phyloP scores from a whole-genome alignment of 2,797 vertebrate genomes.

The Syngnathus acus region DNA sequence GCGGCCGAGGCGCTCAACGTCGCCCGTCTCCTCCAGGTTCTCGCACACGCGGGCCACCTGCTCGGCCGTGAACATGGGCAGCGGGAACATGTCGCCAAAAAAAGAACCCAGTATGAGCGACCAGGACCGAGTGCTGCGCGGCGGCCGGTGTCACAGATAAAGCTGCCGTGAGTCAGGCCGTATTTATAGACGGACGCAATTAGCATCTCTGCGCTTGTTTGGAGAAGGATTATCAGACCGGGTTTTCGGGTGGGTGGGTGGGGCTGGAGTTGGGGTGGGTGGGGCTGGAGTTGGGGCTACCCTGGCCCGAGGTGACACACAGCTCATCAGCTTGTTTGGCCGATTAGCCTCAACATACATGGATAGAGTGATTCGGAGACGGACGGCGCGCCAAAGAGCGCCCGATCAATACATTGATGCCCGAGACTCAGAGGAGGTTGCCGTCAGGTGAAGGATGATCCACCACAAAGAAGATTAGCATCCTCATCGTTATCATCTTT shows the following conservation, averaged over 20 bases:
- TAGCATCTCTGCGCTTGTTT: conserved; percentile 76
- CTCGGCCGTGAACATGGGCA: conserved; percentile 76
- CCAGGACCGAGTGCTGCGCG: neutral
- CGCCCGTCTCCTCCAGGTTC: conserved; percentile 77
- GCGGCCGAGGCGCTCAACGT: conserved; percentile 75
- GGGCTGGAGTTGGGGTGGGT: conserved; percentile 22
- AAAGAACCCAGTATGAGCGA: neutral
- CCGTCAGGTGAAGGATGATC: conserved; percentile 8
- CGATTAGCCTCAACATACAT: conserved; percentile 57
- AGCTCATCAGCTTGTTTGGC: conserved; percentile 74
- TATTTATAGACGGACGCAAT: conserved; percentile 75
- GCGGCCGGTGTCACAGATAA: conserved; percentile 35
- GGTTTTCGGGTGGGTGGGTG: conserved; percentile 53
- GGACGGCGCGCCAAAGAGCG: conserved; percentile 11
- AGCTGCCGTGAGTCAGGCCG: conserved; percentile 48
- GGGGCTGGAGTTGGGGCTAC: conserved; percentile 32
- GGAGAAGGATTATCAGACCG: conserved; percentile 71
- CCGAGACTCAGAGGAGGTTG: neutral
- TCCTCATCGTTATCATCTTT: neutral
- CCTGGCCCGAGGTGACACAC: conserved; percentile 52
- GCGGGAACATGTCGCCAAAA: conserved; percentile 63
- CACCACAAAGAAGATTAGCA: conserved; percentile 1
- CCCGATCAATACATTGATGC: conserved; percentile 43
- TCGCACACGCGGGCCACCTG: conserved; percentile 78
- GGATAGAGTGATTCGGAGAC: conserved; percentile 24